Evolutionary conservation across 2,888 invertebrate species (phyloP), one percentile per base, ranked within the genome.

Genomic region (Euzetes globulus): DNA sequence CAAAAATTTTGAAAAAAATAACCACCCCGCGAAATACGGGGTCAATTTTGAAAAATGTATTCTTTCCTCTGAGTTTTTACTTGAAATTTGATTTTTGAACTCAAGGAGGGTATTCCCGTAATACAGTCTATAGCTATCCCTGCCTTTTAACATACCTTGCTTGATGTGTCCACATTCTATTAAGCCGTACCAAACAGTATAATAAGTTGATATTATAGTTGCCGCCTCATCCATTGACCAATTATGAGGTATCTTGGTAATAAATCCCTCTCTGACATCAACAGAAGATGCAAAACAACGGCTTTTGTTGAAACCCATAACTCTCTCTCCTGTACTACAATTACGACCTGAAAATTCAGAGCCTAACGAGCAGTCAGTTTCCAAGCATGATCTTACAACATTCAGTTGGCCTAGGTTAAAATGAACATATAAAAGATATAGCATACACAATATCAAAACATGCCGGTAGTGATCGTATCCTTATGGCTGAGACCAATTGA

Each of bases 281-380:
- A 97, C 91, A 15, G 90, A 88, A 47, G 92, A 91, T 13, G 97
- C 97, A 77, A 98, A 85, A 72, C 95, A 92, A 80, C 89, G 88
- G 15, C 93, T 92, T 47, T 90, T 89, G n/a, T 94, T 89, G 88
- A 94, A 91, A 78, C 94, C 94, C 94, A 95, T 95, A 0, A 95
- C 89, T 77, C 94, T 87, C 72, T 86, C 85, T 15, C 93, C 94
- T 73, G 83, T 80, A 0, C 87, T 83, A 80, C 91, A 87, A 22
- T 90, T 87, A 33, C 77, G 75, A 0, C 96, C 96, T 77, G 94
- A 88, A 83, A 95, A 96, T 84, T 97, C 96, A 80, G 95, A 85
- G 60, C 96, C 96, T 75, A 96, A 86, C 79, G 97, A 90, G 83
- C 96, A 96, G 79, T 98, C 97, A 85, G 91, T 87, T 65, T 81